phyloP scores from a whole-genome alignment of 1,140 invertebrate genomes.

The Bradynema listronoti region DNA sequence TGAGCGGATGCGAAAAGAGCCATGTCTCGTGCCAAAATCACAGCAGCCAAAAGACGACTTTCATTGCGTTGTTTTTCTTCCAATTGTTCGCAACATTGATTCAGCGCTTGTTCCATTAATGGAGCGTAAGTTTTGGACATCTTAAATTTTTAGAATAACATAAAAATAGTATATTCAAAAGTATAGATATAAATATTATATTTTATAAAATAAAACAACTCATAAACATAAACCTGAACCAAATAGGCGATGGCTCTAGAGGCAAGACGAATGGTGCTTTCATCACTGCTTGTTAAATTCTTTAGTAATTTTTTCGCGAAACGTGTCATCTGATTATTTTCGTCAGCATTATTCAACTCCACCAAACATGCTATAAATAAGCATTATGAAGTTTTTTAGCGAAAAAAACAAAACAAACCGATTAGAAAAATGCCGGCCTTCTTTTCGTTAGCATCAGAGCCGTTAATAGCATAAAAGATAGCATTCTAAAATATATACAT shows the following conservation, averaged over 20 bases:
- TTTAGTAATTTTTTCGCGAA: conserved; percentile 41
- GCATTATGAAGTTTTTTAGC: conserved; percentile 9
- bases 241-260: conserved; percentile 44
- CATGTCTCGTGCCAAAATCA: conserved; percentile 81
- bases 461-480: conserved; percentile 29
- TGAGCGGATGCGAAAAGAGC: conserved; percentile 91
- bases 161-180: background rate
- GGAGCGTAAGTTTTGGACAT: conserved; percentile 47
- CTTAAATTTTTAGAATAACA: conserved; percentile 19
- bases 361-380: conserved; percentile 36
- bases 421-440: conserved; percentile 45
- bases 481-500: conserved; percentile 17
- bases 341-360: conserved; percentile 28
- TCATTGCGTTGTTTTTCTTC: conserved; percentile 22
- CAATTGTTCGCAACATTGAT: conserved; percentile 39
- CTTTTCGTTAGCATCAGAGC: conserved; percentile 33
- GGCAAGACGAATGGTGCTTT: conserved; percentile 25
- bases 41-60: conserved; percentile 58
- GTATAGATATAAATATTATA: conserved; percentile 3
- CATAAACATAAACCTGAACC: conserved; percentile 32
- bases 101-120: conserved; percentile 40
- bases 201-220: conserved; percentile 10
- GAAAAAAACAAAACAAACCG: conserved; percentile 18
- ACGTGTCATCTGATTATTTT: conserved; percentile 19
- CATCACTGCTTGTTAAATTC: conserved; percentile 24